Evolutionary conservation across 2,113 vertebrate species (phyloP).

Genomic region (Pelusios castaneus): DNA sequence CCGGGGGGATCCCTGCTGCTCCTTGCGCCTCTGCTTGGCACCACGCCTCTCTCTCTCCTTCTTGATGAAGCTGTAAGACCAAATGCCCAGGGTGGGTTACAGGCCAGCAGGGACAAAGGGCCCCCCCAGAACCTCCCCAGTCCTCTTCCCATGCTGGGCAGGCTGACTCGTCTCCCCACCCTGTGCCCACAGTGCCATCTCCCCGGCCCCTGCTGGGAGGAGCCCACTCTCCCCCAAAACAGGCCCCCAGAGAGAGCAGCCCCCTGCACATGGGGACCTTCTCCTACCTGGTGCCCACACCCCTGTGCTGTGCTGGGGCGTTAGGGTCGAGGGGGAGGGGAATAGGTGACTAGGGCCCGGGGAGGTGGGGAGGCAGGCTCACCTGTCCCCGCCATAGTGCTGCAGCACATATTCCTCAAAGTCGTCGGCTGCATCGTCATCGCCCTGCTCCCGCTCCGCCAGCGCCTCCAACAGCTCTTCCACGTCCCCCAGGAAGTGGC

Average conservation of each 20-base stretch:
- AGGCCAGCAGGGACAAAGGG: background rate
- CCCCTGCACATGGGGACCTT: no score
- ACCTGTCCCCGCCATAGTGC: background rate
- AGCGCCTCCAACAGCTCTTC: constrained; percentile 91
- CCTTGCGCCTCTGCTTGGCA: background rate
- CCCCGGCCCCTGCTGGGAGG: background rate
- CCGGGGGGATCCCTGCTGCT: background rate
- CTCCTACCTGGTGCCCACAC: no score
- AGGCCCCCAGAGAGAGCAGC: background rate
- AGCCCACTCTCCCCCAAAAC: no score
- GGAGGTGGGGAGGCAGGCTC: background rate
- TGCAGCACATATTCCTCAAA: constrained; percentile 82
- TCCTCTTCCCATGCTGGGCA: background rate
- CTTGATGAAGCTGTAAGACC: background rate
- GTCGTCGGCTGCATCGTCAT: constrained; percentile 83
- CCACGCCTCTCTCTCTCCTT: background rate
- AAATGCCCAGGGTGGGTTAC: background rate
- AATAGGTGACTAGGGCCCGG: no score
- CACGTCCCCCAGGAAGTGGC: constrained; percentile 86
- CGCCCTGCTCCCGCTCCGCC: constrained; percentile 71
- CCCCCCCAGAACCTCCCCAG: background rate
- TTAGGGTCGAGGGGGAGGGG: no score
- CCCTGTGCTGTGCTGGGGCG: no score
- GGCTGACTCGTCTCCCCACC: background rate
- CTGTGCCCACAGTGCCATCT: background rate